Conservation (phyloP, 2,888 invertebrate genomes). For the Sarcophaga carnaria region DNA sequence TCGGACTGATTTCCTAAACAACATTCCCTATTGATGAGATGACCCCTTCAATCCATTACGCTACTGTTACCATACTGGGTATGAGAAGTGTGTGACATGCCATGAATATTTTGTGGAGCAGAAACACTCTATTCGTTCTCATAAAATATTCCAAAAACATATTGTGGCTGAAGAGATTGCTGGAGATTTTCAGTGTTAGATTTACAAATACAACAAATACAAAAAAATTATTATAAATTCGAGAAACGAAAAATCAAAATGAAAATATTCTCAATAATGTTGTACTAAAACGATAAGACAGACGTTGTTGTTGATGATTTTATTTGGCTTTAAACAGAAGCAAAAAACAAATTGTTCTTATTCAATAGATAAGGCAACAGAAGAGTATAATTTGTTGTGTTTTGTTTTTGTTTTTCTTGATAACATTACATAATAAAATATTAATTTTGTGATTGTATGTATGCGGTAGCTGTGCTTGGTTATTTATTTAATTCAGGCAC, state of each 20-base stretch:
- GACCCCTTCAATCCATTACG: no score
- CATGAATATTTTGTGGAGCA: background rate
- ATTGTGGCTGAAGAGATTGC: slow-evolving; percentile 6
- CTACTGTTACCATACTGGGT: no score
- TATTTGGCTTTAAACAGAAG: slow-evolving; percentile 13
- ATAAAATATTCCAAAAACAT: slow-evolving; percentile 38
- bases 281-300: background rate
- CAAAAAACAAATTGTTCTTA: slow-evolving; percentile 5
- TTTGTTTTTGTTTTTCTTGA: no score
- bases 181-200: slow-evolving; percentile 10
- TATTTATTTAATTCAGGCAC: slow-evolving; percentile 13
- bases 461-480: background rate
- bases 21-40: no score
- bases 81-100: no score
- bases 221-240: slow-evolving; percentile 3
- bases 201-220: slow-evolving; percentile 1
- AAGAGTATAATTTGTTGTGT: no score
- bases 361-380: no score
- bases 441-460: slow-evolving; percentile 32
- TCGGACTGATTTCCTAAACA: no score
- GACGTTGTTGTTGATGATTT: background rate
- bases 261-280: background rate
- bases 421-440: slow-evolving; percentile 34
- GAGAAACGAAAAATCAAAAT: background rate
- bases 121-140: background rate